Base-by-base conservation (phyloP, 30 jellyfish, hydroid and myxozoan species). In the Rhopilema esculentum region DNA sequence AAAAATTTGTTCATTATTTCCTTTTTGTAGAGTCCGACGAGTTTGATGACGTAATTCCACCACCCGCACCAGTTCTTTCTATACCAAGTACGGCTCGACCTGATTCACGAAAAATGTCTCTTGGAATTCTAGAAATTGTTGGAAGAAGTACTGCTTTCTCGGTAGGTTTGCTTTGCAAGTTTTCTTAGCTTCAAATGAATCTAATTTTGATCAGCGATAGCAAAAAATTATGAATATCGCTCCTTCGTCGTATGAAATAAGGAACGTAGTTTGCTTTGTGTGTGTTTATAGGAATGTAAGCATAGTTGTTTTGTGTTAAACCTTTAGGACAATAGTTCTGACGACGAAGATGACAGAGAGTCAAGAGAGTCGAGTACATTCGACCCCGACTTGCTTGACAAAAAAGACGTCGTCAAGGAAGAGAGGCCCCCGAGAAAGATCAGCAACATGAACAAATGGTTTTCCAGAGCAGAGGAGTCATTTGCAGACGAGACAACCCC, bases 401-500 rank as follows among this genome's bases (percentile, higher is more conserved):
- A 68, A 23, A 21, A 33, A 21, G 82, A 65, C 20, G 20, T 48
- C 12, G 69, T 1, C 28, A 52, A 64, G 4, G 94, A 85, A 18
- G 88, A 74, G 33, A 28, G 31, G 69, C 88, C 83, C 18, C 94
- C 94, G 27, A 31, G 68, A 49, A 85, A 57, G 72, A 15, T 64
- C 9, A 33, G 70, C 73, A 72, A 57, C 50, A 79, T 70, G 77
- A 85, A 85, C 48, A 61, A 17, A 23, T 65, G 79, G 83, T 78
- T 85, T 50, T 61, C 94, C 7, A 61, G 77, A 26, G 28, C 83
- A 19, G 94, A 85, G 53, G 83, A 70, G 20, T 23, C 94, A 6
- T 73, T 72, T 27, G 94, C 94, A 4, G 94, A 85, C 27, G 94
- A 85, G 23, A 73, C 88, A 9, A 85, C 94, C 21, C 94, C 94